phyloP scores from a whole-genome alignment of 92 coral and sea anemone species.

The Porites rus region DNA sequence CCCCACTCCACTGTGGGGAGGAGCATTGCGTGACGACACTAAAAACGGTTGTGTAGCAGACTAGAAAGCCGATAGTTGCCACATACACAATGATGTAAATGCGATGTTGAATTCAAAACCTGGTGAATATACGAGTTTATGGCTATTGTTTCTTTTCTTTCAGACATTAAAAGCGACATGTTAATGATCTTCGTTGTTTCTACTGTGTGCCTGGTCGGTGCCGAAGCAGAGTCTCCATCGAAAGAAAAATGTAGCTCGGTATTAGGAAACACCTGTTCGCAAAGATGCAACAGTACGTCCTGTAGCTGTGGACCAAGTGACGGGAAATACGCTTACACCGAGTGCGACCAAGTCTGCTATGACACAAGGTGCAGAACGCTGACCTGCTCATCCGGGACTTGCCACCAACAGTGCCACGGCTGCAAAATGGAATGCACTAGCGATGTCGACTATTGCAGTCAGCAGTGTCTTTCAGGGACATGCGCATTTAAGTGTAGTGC shows the following conservation, averaged over 20 bases:
- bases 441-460: constrained; percentile 84
- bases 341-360: constrained; percentile 74
- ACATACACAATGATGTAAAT: no score
- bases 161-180: constrained; percentile 15
- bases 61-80: no score
- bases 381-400: constrained; percentile 73
- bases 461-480: constrained; percentile 79
- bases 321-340: constrained; percentile 42
- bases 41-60: no score
- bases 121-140: background rate
- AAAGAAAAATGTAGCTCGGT: constrained; percentile 50
- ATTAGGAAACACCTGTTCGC: constrained; percentile 64
- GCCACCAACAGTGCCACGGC: constrained; percentile 81
- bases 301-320: constrained; percentile 65
- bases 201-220: background rate
- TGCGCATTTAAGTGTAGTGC: constrained; percentile 80
- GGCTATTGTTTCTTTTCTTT: background rate
- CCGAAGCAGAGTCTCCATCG: background rate
- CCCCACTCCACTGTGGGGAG: no score
- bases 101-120: no score
- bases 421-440: constrained; percentile 90
- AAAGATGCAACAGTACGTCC: constrained; percentile 69
- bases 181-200: background rate
- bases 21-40: no score
- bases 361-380: constrained; percentile 58